Base-by-base conservation (phyloP, 2,113 vertebrate genomes). In the Indicator maculatus region DNA sequence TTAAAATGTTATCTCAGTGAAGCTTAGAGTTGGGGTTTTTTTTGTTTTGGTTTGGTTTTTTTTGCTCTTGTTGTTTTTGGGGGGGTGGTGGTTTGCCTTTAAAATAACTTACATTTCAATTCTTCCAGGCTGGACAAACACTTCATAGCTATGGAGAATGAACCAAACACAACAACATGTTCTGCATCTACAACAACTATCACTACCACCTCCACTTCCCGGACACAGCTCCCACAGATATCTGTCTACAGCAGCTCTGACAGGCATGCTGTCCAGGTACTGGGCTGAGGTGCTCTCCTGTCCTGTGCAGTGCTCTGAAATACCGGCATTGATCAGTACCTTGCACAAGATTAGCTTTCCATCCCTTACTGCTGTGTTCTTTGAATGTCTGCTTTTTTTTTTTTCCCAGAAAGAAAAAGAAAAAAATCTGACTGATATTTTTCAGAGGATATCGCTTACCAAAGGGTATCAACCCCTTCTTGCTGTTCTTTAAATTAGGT, bases 191-290 rank as follows among this genome's bases (percentile, higher is more conserved):
- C 96, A 5, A 97, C 98, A 0, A 98, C 96, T 4, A 76, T 97
- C 71, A 98, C 96, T 50, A 98, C 96, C 83, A 97, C 82, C 52
- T 97, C 97, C 79, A 96, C 97, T 5, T 97, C 98, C 30, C 97
- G 98, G 90, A 91, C 98, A 41, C 98, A 97, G 79, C 97, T 98
- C 1, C 98, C 98, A 1, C 98, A 98, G 84, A 96, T 98, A 36
- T 98, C 98, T 19, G 97, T 99, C 65, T 98, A 98, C 94, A 98
- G 98, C 11, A 96, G 98, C 75, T 98, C 98, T 6, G 98, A 99
- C 96, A 98, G 98, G 73, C 98, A 99, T 91, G 98, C 99, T 4
- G 98, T 99, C 13, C 99, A 99, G 98, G 98, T 99, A 98, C 96
- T 92, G 75, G 26, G 6, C 82, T 38, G 47, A 69, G 67, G 7